Evolutionary conservation across 2,113 vertebrate species (phyloP).

Genomic region (Prunella fulvescens): DNA sequence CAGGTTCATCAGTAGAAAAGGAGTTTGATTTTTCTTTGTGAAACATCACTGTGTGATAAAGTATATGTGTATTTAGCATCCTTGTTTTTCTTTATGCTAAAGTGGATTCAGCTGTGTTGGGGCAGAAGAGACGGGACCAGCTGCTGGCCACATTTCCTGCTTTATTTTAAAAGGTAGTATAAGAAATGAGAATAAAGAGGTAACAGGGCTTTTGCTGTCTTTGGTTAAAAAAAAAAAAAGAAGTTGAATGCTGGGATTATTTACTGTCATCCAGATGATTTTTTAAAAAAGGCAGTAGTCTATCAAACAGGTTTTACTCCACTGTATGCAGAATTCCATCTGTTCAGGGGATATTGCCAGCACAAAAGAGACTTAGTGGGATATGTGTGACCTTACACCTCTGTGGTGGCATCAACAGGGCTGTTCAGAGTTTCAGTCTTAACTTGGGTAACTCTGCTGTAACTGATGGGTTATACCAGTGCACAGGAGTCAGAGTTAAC

Average conservation of each 20-base stretch:
- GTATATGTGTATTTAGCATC: conserved; percentile 95
- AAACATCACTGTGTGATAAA: conserved; percentile 85
- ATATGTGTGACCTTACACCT: neutral
- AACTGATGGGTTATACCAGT: neutral
- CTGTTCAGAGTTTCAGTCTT: neutral
- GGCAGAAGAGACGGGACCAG: conserved; percentile 96
- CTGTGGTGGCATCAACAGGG: neutral
- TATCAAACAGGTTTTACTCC: neutral
- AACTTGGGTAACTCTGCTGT: neutral
- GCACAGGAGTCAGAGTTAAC: neutral
- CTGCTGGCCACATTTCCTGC: conserved; percentile 93
- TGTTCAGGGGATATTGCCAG: conserved; percentile 1
- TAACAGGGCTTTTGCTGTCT: conserved; percentile 81
- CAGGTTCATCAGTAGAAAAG: neutral
- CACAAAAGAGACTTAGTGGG: neutral
- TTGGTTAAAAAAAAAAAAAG: conserved; percentile 43
- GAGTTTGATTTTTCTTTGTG: conserved; percentile 84
- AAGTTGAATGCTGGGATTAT: conserved; percentile 63
- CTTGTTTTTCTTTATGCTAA: conserved; percentile 99
- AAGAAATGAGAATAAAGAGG: conserved; percentile 84
- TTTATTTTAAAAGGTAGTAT: conserved; percentile 99
- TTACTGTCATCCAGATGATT: conserved; percentile 44
- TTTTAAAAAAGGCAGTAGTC: neutral
- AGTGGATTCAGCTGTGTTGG: conserved; percentile 98
- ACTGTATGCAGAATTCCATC: neutral